These are phyloP conservation scores for Illadopsis cleaveri DNA, from an alignment of 2,113 vertebrate genomes.

Conservation along the genomic window DNA sequence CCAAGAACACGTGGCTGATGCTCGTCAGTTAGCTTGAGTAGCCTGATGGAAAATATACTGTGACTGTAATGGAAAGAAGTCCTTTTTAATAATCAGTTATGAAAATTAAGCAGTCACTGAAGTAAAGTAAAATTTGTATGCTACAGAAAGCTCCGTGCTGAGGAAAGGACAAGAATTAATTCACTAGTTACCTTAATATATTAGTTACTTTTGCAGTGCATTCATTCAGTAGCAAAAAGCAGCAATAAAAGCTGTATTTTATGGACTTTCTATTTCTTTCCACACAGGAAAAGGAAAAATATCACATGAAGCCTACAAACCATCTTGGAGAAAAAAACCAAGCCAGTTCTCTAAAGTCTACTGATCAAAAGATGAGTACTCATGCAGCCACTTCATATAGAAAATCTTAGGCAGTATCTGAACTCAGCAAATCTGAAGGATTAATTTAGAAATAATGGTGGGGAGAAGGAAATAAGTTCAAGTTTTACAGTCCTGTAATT, in stretches of 20 bases:
- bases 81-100: not conserved
- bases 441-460: not conserved
- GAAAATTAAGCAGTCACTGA: not conserved
- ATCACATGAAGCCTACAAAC: not conserved
- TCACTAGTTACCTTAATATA: not conserved
- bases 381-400: not conserved
- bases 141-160: not conserved
- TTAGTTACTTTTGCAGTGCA: not conserved
- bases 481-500: not conserved
- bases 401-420: not conserved
- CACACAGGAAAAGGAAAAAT: not conserved
- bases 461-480: not conserved
- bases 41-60: slow-evolving; percentile 87
- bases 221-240: not conserved
- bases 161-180: not conserved
- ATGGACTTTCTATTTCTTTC: not conserved
- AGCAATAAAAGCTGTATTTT: not conserved
- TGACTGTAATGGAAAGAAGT: slow-evolving; percentile 75
- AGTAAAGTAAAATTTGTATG: not conserved
- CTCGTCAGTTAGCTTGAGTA: slow-evolving; percentile 76
- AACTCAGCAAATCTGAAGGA: not conserved
- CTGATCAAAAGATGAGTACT: not conserved
- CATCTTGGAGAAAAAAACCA: not conserved
- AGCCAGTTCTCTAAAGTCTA: not conserved
- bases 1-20: slow-evolving; percentile 60